Conservation (phyloP, 2,113 vertebrate species). For the Melanocharis versteri region DNA sequence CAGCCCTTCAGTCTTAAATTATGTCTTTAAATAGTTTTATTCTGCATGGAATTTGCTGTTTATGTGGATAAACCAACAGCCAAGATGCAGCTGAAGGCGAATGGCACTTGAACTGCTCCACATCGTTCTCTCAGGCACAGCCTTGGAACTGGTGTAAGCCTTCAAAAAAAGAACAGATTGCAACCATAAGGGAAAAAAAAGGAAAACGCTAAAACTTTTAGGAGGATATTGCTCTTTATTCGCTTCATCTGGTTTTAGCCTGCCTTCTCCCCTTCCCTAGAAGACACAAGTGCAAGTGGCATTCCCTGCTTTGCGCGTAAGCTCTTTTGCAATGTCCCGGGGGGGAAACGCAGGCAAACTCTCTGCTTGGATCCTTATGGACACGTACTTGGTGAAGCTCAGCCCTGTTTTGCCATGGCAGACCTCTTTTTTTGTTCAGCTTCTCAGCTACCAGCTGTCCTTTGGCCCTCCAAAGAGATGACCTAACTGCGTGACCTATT, state of each 20-base stretch:
- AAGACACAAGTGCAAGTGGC: not conserved
- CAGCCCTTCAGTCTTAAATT: not conserved
- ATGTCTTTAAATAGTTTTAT: not conserved
- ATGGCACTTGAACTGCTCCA: not conserved
- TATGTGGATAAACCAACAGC: not conserved
- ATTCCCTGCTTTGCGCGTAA: not conserved
- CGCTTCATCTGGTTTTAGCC: not conserved
- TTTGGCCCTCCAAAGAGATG: not conserved
- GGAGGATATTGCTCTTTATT: not conserved
- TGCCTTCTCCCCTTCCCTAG: not conserved
- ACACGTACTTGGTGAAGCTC: accelerated
- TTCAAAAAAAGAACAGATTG: not conserved
- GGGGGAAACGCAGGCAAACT: not conserved
- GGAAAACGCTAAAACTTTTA: not conserved
- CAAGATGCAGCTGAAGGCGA: not conserved
- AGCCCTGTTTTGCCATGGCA: not conserved
- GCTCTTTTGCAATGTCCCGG: not conserved
- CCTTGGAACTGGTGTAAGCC: not conserved
- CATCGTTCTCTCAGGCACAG: not conserved
- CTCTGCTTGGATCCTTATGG: accelerated
- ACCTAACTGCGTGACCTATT: not conserved
- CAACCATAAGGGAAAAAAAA: not conserved
- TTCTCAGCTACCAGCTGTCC: not conserved
- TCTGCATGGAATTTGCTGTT: not conserved
- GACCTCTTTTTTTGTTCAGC: not conserved